Conservation (phyloP, 2,797 vertebrate species). For the Meriones psammophilus region DNA sequence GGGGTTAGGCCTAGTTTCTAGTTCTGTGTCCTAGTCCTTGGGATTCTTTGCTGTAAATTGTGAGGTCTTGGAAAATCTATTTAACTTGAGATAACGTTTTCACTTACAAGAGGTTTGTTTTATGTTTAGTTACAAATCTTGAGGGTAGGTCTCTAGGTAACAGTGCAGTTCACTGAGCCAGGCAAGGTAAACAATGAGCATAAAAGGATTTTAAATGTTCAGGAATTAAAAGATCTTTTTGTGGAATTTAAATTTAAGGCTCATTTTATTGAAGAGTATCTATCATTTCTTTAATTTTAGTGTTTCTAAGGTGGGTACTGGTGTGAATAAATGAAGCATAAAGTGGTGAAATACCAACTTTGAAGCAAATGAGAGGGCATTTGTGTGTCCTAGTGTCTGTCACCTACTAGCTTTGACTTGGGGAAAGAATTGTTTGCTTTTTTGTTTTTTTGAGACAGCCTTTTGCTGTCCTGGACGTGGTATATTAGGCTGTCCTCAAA, state of each 20-base stretch:
- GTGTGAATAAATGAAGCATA: not conserved
- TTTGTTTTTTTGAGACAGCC: too few species aligned
- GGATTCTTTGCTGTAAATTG: slow-evolving; percentile 33
- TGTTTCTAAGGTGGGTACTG: slow-evolving; percentile 17
- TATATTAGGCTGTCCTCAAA: too few species aligned
- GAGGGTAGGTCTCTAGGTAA: not conserved
- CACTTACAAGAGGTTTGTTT: not conserved
- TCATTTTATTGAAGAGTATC: not conserved
- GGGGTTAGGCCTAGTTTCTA: not conserved
- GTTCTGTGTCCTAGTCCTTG: not conserved
- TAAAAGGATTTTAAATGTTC: slow-evolving; percentile 17
- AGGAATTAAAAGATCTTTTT: slow-evolving; percentile 32
- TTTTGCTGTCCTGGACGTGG: too few species aligned
- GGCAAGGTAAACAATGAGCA: not conserved
- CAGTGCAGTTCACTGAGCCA: not conserved
- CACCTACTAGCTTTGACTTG: not conserved
- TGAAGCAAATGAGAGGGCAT: not conserved
- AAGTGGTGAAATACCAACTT: not conserved
- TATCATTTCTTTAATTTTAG: not conserved
- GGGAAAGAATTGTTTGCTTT: not conserved
- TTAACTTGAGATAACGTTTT: slow-evolving; percentile 62
- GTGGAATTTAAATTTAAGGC: not conserved
- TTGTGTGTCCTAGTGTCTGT: not conserved
- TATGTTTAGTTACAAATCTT: slow-evolving; percentile 1
- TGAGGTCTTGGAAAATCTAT: slow-evolving; percentile 12